Percentiles rank a stretch among this genome's conserved stretches.
Evolutionary conservation across 1,140 invertebrate genomes (phyloP).

Genomic region (Lasaia peninsularis): DNA sequence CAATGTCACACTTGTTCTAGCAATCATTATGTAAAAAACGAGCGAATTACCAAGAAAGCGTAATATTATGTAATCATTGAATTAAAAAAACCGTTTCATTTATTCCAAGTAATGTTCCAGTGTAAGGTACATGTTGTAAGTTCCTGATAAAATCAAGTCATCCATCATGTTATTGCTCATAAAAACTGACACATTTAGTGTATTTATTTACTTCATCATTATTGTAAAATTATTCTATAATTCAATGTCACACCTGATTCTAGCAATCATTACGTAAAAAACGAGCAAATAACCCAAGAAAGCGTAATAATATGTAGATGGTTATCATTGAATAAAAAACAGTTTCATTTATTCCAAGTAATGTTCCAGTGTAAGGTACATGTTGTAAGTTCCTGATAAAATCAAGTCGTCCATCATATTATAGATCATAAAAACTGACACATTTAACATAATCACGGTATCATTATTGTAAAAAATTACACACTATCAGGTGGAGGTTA

Average conservation of each 20-base stretch:
- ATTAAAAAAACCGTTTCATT: neutral
- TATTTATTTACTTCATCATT: no score
- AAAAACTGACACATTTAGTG: slow-evolving; percentile 18
- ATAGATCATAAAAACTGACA: slow-evolving; percentile 15
- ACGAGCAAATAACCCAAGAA: neutral
- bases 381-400: neutral
- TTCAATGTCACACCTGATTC: no score
- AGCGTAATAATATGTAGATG: neutral
- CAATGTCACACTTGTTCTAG: neutral
- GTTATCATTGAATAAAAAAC: neutral
- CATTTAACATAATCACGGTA: slow-evolving; percentile 15
- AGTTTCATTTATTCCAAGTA: neutral
- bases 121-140: neutral
- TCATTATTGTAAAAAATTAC: slow-evolving; percentile 19
- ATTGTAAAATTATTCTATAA: no score
- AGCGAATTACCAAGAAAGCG: neutral
- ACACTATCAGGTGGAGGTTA: neutral
- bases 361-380: neutral
- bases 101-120: neutral
- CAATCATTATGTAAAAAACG: neutral
- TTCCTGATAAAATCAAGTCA: neutral
- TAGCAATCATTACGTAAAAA: neutral
- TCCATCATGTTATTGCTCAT: slow-evolving; percentile 2
- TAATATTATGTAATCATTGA: neutral
- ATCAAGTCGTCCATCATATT: slow-evolving; percentile 1